Evolutionary conservation across 2,888 invertebrate genomes (phyloP).

Genomic region (Catocala sponsa): DNA sequence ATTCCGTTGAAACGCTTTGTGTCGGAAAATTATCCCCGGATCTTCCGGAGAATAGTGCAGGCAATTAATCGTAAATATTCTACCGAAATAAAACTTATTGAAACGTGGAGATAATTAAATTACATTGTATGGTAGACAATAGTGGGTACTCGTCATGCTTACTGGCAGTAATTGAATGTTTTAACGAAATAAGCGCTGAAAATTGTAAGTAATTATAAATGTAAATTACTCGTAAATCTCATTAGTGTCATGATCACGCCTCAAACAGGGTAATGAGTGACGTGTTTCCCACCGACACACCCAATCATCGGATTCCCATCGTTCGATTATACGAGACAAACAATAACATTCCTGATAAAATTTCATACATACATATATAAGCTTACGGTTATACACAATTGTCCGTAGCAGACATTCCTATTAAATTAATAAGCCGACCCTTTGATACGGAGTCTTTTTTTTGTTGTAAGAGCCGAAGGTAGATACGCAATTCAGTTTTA

Average conservation of each 20-base stretch:
- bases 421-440: constrained; percentile 30
- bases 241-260: constrained; percentile 9
- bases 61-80: neutral
- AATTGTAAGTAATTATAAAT: constrained; percentile 19
- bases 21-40: no score
- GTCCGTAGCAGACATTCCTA: constrained; percentile 23
- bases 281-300: neutral
- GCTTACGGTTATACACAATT: neutral
- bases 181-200: constrained; percentile 18
- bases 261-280: neutral
- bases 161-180: constrained; percentile 14
- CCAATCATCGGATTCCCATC: constrained; percentile 1
- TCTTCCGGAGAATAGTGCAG: no score
- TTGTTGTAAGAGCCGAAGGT: constrained; percentile 3
- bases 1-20: no score
- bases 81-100: neutral
- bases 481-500: constrained; percentile 29
- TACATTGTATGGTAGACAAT: neutral
- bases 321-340: neutral
- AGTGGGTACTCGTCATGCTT: neutral
- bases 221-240: constrained; percentile 14
- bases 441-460: constrained; percentile 25
- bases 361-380: neutral
- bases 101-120: constrained; percentile 1
- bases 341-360: neutral